A percentile compares a stretch with the other conserved stretches of the same genome.
phyloP scores from a whole-genome alignment of 2,888 invertebrate species.

The Omphaloscelis lunosa region DNA sequence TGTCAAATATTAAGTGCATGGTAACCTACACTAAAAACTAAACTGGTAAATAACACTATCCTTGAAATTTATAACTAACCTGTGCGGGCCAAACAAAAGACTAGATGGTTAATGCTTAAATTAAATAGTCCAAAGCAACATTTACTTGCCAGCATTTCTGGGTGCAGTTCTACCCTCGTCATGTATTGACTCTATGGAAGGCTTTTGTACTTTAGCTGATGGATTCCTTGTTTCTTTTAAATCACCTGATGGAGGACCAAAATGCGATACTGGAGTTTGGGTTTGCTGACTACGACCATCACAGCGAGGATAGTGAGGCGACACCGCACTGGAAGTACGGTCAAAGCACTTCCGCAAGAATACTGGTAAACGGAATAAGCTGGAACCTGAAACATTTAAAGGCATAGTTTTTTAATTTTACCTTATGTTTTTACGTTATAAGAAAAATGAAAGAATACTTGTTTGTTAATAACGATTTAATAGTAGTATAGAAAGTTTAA shows the following conservation, averaged over 20 bases:
- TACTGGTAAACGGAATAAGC: background rate
- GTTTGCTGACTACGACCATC: constrained; percentile 1
- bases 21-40: background rate
- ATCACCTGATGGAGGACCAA: background rate
- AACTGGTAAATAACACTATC: too few species aligned
- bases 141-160: constrained; percentile 10
- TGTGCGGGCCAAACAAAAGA: too few species aligned
- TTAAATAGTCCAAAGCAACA: background rate
- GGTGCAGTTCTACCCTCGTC: background rate
- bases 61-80: too few species aligned
- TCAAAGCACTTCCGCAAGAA: background rate
- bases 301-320: background rate
- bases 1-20: background rate
- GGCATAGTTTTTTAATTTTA: background rate
- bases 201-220: constrained; percentile 6
- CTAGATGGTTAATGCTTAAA: too few species aligned
- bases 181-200: background rate
- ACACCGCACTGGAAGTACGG: background rate
- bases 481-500: background rate
- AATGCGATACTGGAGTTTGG: background rate
- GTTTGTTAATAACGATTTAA: background rate
- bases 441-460: too few species aligned
- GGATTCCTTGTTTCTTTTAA: background rate
- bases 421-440: background rate
- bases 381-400: background rate